phyloP scores from a whole-genome alignment of 1,140 invertebrate genomes.

The Thalassaphorura encarpata region DNA sequence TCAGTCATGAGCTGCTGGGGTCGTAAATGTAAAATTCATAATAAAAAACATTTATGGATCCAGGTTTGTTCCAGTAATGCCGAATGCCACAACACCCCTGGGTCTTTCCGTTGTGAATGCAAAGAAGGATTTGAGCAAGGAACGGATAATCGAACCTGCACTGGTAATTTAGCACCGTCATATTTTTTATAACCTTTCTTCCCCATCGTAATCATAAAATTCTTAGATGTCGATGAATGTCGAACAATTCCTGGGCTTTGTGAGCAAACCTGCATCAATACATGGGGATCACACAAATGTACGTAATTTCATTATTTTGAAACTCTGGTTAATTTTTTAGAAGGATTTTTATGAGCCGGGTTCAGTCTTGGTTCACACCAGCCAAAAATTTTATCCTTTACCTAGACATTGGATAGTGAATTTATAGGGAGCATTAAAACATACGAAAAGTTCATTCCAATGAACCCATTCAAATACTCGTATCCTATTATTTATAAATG shows the following conservation, averaged over 20 bases:
- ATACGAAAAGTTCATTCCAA: no score
- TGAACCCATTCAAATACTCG: no score
- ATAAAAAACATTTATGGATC: constrained; percentile 2
- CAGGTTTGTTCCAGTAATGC: constrained; percentile 41
- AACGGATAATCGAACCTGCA: constrained; percentile 38
- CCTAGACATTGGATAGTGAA: no score
- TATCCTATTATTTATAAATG: no score
- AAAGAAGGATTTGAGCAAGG: constrained; percentile 57
- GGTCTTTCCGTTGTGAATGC: constrained; percentile 51
- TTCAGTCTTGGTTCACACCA: no score
- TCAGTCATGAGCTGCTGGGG: neutral
- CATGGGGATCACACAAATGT: constrained; percentile 71
- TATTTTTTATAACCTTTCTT: neutral
- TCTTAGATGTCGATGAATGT: constrained; percentile 51
- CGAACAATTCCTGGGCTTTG: constrained; percentile 51
- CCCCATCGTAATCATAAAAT: neutral
- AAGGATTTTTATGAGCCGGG: no score
- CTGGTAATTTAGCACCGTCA: constrained; percentile 34
- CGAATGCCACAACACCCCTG: constrained; percentile 48
- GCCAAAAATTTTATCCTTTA: no score
- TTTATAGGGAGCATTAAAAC: no score
- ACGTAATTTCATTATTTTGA: no score
- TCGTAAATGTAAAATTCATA: neutral
- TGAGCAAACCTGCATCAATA: constrained; percentile 72
- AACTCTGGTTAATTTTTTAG: no score